Percentiles rank a stretch among this genome's conserved stretches.
Conservation (phyloP, 2,113 vertebrate species). For the Vireo altiloquus region DNA sequence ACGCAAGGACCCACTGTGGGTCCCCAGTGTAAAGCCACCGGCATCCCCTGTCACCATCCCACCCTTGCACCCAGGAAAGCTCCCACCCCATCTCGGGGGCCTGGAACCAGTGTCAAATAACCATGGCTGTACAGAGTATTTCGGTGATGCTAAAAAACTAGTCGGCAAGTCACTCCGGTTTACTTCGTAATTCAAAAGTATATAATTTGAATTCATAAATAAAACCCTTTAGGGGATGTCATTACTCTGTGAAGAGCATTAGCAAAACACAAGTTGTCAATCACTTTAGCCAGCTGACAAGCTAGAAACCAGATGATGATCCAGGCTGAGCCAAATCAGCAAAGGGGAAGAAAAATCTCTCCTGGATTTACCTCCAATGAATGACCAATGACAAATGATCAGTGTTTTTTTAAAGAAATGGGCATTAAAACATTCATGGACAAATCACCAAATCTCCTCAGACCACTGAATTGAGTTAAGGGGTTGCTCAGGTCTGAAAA, state of each 20-base stretch:
- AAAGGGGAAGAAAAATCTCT: not conserved
- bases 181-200: constrained; percentile 21
- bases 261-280: constrained; percentile 18
- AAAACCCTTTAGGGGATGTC: constrained; percentile 31
- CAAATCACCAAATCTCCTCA: not conserved
- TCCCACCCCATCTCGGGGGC: not conserved
- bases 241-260: constrained; percentile 28
- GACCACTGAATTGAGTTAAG: not conserved
- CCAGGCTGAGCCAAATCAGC: not conserved
- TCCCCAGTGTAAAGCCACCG: not conserved
- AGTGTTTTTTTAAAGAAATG: not conserved
- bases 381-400: rapidly evolving
- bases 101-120: not conserved
- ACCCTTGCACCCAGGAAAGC: not conserved
- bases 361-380: not conserved
- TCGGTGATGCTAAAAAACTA: not conserved
- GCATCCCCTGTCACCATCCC: not conserved
- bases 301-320: not conserved
- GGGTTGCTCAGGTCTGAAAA: not conserved
- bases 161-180: constrained; percentile 22
- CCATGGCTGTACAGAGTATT: not conserved
- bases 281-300: not conserved
- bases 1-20: not conserved
- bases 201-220: constrained; percentile 48
- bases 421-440: not conserved